These are phyloP conservation scores for Acronicta leporina DNA, from an alignment of 2,888 invertebrate genomes.

Conservation along the genomic window DNA sequence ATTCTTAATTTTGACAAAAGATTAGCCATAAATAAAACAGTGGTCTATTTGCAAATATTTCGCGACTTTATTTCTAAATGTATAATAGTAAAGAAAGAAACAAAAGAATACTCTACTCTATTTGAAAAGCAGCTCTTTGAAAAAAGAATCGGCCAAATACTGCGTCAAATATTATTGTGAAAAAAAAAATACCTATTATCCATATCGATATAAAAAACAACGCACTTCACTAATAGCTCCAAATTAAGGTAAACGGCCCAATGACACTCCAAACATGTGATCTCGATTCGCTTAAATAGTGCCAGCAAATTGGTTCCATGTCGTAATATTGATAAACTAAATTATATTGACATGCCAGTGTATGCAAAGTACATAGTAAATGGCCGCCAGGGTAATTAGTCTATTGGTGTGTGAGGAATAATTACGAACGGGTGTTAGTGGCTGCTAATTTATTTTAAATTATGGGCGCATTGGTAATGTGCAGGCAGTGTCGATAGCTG, in stretches of 20 bases:
- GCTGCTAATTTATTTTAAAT: conserved; percentile 46
- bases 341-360: conserved; percentile 50
- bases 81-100: too few species aligned
- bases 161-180: too few species aligned
- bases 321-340: conserved; percentile 56
- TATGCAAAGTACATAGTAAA: conserved; percentile 35
- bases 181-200: conserved; percentile 37
- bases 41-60: too few species aligned
- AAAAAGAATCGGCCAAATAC: too few species aligned
- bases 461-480: conserved; percentile 3
- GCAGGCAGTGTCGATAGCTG: neutral
- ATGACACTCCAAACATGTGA: conserved; percentile 44
- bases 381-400: conserved; percentile 44
- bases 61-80: too few species aligned
- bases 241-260: conserved; percentile 42
- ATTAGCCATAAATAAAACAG: too few species aligned
- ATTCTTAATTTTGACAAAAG: too few species aligned
- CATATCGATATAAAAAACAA: neutral
- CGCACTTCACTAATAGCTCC: conserved; percentile 22
- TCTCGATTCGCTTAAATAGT: conserved; percentile 49
- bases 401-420: conserved; percentile 44
- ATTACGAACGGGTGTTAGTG: conserved; percentile 39
- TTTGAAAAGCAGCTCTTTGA: too few species aligned
- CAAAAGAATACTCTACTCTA: too few species aligned
- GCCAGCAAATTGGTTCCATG: conserved; percentile 49